phyloP scores from a whole-genome alignment of 2,888 invertebrate genomes.

The Phyllotreta striolata region DNA sequence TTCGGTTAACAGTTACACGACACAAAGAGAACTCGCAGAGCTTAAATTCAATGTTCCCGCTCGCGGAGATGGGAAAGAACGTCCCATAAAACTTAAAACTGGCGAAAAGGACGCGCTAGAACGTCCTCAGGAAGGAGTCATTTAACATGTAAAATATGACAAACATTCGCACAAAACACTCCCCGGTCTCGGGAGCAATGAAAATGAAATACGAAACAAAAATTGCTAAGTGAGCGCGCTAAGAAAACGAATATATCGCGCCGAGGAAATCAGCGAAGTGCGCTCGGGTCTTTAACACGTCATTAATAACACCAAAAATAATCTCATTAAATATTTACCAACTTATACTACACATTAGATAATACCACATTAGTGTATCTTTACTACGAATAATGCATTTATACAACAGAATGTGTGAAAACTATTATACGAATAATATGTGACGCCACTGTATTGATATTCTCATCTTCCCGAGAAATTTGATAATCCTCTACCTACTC shows the following conservation, averaged over 20 bases:
- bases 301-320: background rate
- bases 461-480: constrained; percentile 18
- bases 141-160: constrained; percentile 35
- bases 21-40: too few relatives aligned
- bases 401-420: too few relatives aligned
- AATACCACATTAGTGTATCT: background rate
- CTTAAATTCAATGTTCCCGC: too few relatives aligned
- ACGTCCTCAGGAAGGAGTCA: background rate
- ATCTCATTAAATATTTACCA: background rate
- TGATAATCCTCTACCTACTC: constrained; percentile 13
- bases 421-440: background rate
- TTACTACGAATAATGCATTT: too few relatives aligned
- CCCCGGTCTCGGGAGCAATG: constrained; percentile 1
- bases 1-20: too few relatives aligned
- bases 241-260: constrained; percentile 24
- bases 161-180: constrained; percentile 35
- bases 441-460: constrained; percentile 7
- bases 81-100: too few relatives aligned
- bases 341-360: background rate
- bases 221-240: constrained; percentile 36
- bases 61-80: too few relatives aligned
- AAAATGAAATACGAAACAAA: constrained; percentile 37
- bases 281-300: background rate
- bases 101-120: too few relatives aligned
- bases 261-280: background rate